Evolutionary conservation across 1,140 invertebrate genomes (phyloP).

Genomic region (Mya arenaria): DNA sequence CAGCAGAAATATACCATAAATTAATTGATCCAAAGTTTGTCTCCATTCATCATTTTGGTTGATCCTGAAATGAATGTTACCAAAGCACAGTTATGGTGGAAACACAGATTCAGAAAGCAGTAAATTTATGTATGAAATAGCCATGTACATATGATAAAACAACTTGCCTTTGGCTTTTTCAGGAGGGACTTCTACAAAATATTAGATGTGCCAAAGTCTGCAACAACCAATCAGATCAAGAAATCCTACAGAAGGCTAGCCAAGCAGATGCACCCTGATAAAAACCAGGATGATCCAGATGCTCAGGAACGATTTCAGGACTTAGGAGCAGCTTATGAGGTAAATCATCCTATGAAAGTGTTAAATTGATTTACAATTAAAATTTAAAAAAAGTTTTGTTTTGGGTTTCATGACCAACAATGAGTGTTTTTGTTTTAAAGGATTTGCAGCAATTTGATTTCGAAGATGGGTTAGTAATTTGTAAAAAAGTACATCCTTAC

Average conservation of each 20-base stretch:
- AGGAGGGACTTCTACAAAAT: conserved; percentile 98
- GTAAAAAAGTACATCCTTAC: too few relatives aligned
- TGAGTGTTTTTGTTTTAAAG: too few relatives aligned
- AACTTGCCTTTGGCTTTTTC: conserved; percentile 63
- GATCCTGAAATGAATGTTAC: neutral
- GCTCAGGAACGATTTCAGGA: conserved; percentile 97
- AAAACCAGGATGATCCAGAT: conserved; percentile 97
- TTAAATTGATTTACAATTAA: too few relatives aligned
- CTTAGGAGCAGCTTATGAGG: conserved; percentile 97
- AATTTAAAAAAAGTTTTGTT: too few relatives aligned
- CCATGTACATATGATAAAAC: neutral
- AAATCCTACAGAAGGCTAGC: conserved; percentile 98
- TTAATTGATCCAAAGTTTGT: neutral
- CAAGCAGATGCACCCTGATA: conserved; percentile 99
- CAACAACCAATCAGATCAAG: conserved; percentile 97
- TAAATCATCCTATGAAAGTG: conserved; percentile 61
- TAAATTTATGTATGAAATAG: neutral
- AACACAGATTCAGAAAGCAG: neutral
- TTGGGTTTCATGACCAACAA: too few relatives aligned
- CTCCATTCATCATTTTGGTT: neutral
- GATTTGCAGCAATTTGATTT: too few relatives aligned
- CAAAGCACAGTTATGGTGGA: neutral
- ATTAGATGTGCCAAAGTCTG: conserved; percentile 91
- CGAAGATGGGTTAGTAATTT: too few relatives aligned
- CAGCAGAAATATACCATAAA: neutral